These are phyloP conservation scores for Characodon lateralis DNA, from an alignment of 2,797 vertebrate genomes.

Conservation along the genomic window DNA sequence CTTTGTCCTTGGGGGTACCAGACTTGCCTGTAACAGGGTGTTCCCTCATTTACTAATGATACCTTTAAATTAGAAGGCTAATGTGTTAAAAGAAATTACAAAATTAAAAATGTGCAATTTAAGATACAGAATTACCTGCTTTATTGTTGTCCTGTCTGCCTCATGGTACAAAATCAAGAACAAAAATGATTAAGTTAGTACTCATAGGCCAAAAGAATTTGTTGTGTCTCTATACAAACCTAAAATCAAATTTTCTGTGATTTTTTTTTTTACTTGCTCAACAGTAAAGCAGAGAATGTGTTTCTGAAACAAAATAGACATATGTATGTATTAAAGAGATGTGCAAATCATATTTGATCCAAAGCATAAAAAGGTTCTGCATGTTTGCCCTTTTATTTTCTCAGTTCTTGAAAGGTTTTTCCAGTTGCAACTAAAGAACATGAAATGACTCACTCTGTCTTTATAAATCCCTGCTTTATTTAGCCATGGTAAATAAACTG, in stretches of 20 bases:
- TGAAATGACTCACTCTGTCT: too few relatives aligned
- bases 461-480: too few relatives aligned
- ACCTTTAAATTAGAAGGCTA: not conserved
- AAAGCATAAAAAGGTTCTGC: not conserved
- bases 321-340: not conserved
- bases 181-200: not conserved
- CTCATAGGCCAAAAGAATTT: not conserved
- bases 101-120: not conserved
- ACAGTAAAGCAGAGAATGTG: not conserved
- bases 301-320: not conserved
- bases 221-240: not conserved
- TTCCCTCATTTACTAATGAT: not conserved
- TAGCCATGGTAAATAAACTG: too few relatives aligned
- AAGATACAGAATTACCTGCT: not conserved
- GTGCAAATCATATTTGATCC: not conserved
- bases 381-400: not conserved
- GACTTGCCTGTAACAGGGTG: not conserved
- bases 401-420: too few relatives aligned
- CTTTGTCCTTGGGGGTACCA: not conserved
- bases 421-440: too few relatives aligned
- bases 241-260: not conserved
- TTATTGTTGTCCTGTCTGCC: not conserved
- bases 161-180: not conserved
- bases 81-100: not conserved
- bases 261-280: not conserved